Conservation (phyloP, 1,140 invertebrate genomes). For the Zaprionus lachaisei region DNA sequence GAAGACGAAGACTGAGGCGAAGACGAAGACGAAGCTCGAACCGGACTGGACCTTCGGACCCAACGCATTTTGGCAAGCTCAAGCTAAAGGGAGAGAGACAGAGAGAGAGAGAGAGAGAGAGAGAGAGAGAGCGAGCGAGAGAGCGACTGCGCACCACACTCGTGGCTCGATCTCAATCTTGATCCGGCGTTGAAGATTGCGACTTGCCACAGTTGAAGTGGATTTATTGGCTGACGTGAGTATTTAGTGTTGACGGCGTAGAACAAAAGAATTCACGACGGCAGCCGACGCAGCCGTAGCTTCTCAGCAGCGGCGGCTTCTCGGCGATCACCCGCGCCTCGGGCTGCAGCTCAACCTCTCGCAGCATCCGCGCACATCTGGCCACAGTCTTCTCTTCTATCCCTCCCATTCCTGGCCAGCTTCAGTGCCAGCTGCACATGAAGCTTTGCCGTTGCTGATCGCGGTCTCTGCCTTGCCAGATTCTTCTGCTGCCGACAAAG, state of each 20-base stretch:
- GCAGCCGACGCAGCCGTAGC: not conserved
- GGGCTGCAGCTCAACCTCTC: not conserved
- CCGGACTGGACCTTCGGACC: constrained; percentile 27
- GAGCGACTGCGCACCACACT: constrained; percentile 13
- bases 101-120: not conserved
- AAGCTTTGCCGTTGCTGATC: constrained; percentile 16
- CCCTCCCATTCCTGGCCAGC: not conserved
- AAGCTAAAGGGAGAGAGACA: not conserved
- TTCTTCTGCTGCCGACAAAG: not conserved
- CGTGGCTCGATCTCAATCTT: constrained; percentile 47
- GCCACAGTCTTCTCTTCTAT: not conserved
- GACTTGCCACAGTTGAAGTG: constrained; percentile 71
- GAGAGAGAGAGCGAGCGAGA: not conserved
- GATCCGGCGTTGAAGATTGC: constrained; percentile 54
- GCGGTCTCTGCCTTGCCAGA: not conserved
- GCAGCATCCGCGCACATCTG: constrained; percentile 24
- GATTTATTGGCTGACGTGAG: constrained; percentile 84
- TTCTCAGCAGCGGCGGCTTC: not conserved
- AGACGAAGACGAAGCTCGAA: constrained; percentile 2
- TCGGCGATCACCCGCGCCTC: constrained; percentile 26
- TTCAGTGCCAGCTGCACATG: not conserved
- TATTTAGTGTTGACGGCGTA: constrained; percentile 84
- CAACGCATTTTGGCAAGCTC: constrained; percentile 50
- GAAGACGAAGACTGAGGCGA: not conserved
- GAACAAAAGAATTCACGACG: constrained; percentile 76